Percentiles rank a stretch among this genome's conserved stretches.
These are phyloP conservation scores for Periophthalmodon schlosseri DNA, from an alignment of 2,113 vertebrate species.

Conservation along the genomic window DNA sequence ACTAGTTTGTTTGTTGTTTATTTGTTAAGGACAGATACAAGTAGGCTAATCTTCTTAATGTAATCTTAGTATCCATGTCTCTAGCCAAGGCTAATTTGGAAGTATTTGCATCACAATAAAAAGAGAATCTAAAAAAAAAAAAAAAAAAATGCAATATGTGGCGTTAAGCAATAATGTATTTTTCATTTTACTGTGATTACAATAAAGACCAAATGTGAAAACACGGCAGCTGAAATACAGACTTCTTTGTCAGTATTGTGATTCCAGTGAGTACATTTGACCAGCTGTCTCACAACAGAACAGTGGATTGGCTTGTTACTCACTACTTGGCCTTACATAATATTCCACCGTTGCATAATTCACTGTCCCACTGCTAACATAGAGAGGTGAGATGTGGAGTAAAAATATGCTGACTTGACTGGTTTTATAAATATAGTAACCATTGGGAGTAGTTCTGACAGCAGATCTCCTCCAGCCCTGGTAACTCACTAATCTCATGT, in stretches of 20 bases:
- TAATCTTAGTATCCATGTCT: too few relatives aligned
- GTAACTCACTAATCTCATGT: slow-evolving; percentile 3
- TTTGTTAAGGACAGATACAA: too few relatives aligned
- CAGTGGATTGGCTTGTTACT: background rate
- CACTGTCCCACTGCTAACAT: too few relatives aligned
- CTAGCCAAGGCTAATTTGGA: too few relatives aligned
- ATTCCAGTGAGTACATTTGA: background rate
- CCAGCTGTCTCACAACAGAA: background rate
- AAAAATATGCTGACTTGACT: background rate
- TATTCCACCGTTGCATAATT: background rate
- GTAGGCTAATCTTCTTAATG: too few relatives aligned
- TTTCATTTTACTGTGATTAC: background rate
- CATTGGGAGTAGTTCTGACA: background rate
- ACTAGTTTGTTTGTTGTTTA: too few relatives aligned
- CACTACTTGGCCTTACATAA: background rate
- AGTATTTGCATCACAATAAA: too few relatives aligned
- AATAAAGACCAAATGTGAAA: background rate
- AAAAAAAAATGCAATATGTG: too few relatives aligned
- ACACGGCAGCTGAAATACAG: background rate
- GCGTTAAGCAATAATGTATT: too few relatives aligned
- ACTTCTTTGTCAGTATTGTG: background rate
- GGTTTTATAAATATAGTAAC: background rate
- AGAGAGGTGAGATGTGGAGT: background rate
- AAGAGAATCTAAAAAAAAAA: too few relatives aligned
- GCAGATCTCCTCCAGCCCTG: background rate